Base-by-base conservation (phyloP, 2,113 vertebrate genomes). In the Protomyctophum bolini region DNA sequence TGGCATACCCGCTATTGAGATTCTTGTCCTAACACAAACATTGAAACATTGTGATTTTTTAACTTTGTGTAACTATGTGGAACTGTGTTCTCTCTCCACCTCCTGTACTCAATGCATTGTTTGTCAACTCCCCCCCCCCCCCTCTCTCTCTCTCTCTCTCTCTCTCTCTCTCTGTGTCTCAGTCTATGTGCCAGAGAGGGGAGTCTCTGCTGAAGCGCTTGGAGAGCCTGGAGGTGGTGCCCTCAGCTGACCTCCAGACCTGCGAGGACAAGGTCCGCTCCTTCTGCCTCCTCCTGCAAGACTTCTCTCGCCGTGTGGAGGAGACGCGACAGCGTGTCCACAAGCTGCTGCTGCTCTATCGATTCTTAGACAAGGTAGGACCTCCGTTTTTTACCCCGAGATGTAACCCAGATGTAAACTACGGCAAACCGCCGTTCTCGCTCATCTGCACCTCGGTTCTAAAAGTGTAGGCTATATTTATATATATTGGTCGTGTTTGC, bases 311-410 rank as follows among this genome's bases (percentile, higher is more conserved):
- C 66, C 83, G 91, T 0, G 85, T 95, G 55, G 93, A 94, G 66
- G 90, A 91, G 59, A 86, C 76, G 2, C 90, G 89, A 72, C 83
- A 83, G 50, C 83, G 83, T 41, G 75, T 94, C n/a, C 83, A 90
- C 70, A 91, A 92, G 85, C 92, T 90, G 0, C 85, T 94, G 29
- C 81, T 77, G 52, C 92, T 94, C 0, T 93, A 93, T 14, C 87
- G 92, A 61, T 95, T 94, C 79, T 93, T 93, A 72, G 94, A 95
- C 72, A 93, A 92, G 93, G 94, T 94, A 52, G 86, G 87, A 50
- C 10, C 54, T 15, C 21, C 7, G 29, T 8, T 56, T 4, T 0
- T 51, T 33, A 7, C 50, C 14, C 28, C 6, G 48, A 52, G 0
- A 12, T 7, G 6, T n/a, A 21, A 14, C 57, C 4, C 0, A 41